Base-by-base conservation (phyloP, 2,797 vertebrate genomes). In the Acanthiza pusilla region DNA sequence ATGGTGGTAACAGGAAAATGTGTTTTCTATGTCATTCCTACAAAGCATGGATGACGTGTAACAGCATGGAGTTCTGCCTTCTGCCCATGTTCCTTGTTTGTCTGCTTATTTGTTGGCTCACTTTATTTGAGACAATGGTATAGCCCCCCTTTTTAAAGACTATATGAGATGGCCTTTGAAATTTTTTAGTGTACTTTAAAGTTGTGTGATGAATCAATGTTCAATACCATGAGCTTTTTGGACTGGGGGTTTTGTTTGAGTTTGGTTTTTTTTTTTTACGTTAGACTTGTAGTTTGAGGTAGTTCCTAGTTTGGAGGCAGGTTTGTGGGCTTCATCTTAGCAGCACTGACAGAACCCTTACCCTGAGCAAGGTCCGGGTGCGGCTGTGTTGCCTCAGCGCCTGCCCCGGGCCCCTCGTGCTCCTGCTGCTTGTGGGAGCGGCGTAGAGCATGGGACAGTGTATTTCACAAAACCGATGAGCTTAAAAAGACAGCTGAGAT, bases 281-380 rank as follows among this genome's bases (percentile, higher is more conserved):
- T 26, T 11, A 38, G 16, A 6, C 13, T 40, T 19, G 11, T 11
- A 76, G 26, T 25, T 30, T 13, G 36, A 27, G 29, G 2, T 2
- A 3, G 29, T 40, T 66, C 45, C 11, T 22, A 29, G 60, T 25
- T 19, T 9, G 3, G 8, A 3, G 2, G 4, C 4, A 8, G 47
- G 14, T 30, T 18, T 54, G 21, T 38, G 21, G 43, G 36, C 29
- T 43, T 21, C 1, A 0, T 17, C 21, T 12, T 2, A 3, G 11
- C 22, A 4, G 42, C 2, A 7, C 38, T 7, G 27, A 4, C 30
- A 38, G 32, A 5, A 70, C 1, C 10, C 3, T 38, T 2, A 1
- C 9, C 3, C 0, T 3, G 7, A 5, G 54, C 1, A 2, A 1
- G 5, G 13, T 6, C 2, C 13, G 11, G n/a, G 5, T 9, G 30